phyloP scores from a whole-genome alignment of 1,140 invertebrate genomes.

The Brachionus koreanus region DNA sequence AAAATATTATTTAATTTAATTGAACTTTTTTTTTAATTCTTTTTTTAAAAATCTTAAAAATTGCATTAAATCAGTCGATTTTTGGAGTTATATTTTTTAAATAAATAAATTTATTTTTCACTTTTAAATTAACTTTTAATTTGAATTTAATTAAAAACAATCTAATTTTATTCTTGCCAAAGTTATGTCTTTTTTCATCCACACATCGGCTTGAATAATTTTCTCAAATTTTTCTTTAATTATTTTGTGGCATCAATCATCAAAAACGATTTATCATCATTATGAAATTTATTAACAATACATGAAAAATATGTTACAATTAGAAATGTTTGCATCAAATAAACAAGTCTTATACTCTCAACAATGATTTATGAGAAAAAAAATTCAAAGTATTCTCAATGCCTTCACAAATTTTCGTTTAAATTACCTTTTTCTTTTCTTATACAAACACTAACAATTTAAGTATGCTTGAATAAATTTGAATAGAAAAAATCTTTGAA shows the following conservation, averaged over 20 bases:
- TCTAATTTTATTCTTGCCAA: neutral
- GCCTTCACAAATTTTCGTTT: neutral
- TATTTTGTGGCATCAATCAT: neutral
- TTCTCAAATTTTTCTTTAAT: neutral
- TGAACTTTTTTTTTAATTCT: no score
- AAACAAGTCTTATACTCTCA: neutral
- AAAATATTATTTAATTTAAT: no score
- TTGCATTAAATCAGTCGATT: no score
- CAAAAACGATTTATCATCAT: neutral
- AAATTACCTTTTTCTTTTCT: neutral
- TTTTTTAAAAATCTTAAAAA: no score
- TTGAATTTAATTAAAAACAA: neutral
- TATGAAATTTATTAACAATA: neutral
- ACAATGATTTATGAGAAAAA: neutral
- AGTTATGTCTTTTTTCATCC: neutral
- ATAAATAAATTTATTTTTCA: neutral
- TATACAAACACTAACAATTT: neutral
- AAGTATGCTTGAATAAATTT: neutral
- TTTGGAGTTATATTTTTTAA: neutral
- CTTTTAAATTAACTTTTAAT: neutral
- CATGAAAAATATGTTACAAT: constrained; percentile 21
- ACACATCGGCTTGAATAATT: neutral
- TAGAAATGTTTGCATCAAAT: neutral
- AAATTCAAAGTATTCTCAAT: neutral
- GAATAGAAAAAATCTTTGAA: neutral